Evolutionary conservation across 2,888 invertebrate species (phyloP).

Genomic region (Unio delphinus): DNA sequence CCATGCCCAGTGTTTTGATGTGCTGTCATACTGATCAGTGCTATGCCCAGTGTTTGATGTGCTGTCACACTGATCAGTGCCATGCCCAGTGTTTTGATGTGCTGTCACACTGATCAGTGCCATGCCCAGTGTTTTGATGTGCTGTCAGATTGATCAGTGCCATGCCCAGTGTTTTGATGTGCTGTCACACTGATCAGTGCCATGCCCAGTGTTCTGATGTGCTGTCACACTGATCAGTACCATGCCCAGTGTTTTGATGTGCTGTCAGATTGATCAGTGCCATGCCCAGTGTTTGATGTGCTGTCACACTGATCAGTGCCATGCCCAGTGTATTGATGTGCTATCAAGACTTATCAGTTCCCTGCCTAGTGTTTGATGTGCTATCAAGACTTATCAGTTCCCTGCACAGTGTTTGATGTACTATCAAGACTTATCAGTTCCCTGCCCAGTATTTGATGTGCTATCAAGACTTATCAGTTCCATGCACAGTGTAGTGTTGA

Average conservation of each 20-base stretch:
- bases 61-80: slow-evolving; percentile 70
- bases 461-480: neutral
- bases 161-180: too few species aligned
- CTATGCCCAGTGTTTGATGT: slow-evolving; percentile 71
- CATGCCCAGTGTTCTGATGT: slow-evolving; percentile 70
- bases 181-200: slow-evolving; percentile 66
- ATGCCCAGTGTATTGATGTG: too few species aligned
- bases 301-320: too few species aligned
- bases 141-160: slow-evolving; percentile 52
- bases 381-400: too few species aligned
- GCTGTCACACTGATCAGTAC: slow-evolving; percentile 61
- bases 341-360: neutral
- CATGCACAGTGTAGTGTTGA: neutral
- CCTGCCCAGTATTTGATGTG: neutral
- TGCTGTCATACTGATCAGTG: slow-evolving; percentile 70
- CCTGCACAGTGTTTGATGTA: too few species aligned
- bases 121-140: slow-evolving; percentile 70
- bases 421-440: neutral
- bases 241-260: too few species aligned
- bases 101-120: slow-evolving; percentile 69
- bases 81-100: slow-evolving; percentile 70
- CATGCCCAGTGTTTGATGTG: too few species aligned
- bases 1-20: slow-evolving; percentile 71
- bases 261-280: too few species aligned
- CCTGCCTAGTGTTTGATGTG: too few species aligned